Percentiles rank a stretch among this genome's conserved stretches.
phyloP scores from a whole-genome alignment of 2,113 vertebrate genomes.

The Pterophyllum scalare region DNA sequence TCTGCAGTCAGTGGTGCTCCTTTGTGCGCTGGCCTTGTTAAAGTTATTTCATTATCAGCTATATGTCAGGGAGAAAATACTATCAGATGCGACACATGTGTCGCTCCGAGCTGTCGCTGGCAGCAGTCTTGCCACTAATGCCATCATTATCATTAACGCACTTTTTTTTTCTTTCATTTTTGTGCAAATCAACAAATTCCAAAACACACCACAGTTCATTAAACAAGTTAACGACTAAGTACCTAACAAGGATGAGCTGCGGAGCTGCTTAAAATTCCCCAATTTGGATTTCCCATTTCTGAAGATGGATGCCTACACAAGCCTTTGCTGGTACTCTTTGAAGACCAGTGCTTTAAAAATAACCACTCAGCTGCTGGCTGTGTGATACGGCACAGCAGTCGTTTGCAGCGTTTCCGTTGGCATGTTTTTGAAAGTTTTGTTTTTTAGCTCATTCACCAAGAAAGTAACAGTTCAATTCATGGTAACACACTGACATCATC shows the following conservation, averaged over 20 bases:
- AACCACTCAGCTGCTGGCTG: not conserved
- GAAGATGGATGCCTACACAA: not conserved
- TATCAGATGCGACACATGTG: conserved; percentile 36
- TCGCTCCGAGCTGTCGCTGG: conserved; percentile 26
- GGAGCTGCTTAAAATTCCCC: not conserved
- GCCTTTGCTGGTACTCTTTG: not conserved
- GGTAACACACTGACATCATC: not conserved
- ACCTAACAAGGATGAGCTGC: conserved; percentile 22
- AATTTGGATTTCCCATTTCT: not conserved
- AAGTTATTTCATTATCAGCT: not conserved
- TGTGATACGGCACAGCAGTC: not conserved
- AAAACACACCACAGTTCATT: conserved; percentile 52
- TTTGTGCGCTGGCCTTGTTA: conserved; percentile 4
- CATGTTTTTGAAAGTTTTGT: not conserved
- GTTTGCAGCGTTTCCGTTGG: not conserved
- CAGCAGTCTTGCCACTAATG: conserved; percentile 42
- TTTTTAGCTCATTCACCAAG: not conserved
- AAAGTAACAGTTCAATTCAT: not conserved
- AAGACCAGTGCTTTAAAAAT: not conserved
- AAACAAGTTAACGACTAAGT: conserved; percentile 61
- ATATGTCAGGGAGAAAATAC: not conserved
- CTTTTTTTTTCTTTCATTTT: conserved; percentile 13
- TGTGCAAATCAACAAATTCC: conserved; percentile 56
- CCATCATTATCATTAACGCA: conserved; percentile 53
- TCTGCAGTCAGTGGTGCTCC: not conserved